Percentiles rank a stretch among this genome's conserved stretches.
Conservation (phyloP, 2,113 vertebrate species). For the zebrafish (Danio rerio) region GRCz12tu NC_133184.1:48876001-48876500, state of each 20-base stretch:
- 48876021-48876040: too few relatives aligned
- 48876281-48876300: not conserved
- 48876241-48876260: not conserved
- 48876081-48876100: too few relatives aligned
- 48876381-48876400: not conserved
- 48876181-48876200: too few relatives aligned
- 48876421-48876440: slow-evolving; percentile 27
- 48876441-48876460: slow-evolving; percentile 32
- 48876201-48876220: too few relatives aligned
- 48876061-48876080: too few relatives aligned
- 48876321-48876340: not conserved
- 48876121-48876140: too few relatives aligned
- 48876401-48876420: slow-evolving; percentile 4
- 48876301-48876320: not conserved
- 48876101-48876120: too few relatives aligned
- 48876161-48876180: too few relatives aligned
- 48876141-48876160: too few relatives aligned
- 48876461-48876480: slow-evolving; percentile 32
- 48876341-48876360: not conserved
- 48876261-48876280: not conserved
- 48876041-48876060: too few relatives aligned
- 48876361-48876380: slow-evolving; percentile 8
- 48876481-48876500: slow-evolving; percentile 11
- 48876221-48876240: too few relatives aligned
- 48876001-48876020: too few relatives aligned